Evolutionary conservation across 2,888 invertebrate genomes (phyloP), one percentile per base, ranked within the genome.

Genomic region (Drosophila dives): DNA sequence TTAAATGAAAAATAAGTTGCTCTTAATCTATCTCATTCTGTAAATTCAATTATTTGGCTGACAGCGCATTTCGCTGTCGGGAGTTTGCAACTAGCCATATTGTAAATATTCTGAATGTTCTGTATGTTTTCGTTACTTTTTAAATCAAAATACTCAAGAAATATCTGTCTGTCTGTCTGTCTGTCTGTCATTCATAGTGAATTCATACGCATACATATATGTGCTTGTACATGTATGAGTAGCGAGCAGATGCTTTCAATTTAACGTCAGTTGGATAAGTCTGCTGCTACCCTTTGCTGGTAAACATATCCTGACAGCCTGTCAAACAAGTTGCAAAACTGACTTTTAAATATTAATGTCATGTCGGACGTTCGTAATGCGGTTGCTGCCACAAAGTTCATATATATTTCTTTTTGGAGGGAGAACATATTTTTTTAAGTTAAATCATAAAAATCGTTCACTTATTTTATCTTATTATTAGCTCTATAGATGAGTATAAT

Each of bases 331-430:
- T 83, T 81, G 73, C 75, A 81, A 77, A 83, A 79, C 84, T 83
- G 83, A 81, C 83, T 85, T 81, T 83, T 83, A 84, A 86, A 86
- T 84, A 81, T 86, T 86, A 86, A 86, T 83, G 86, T 81, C 72
- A 69, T 62, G 77, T 74, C 48, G 77, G 77, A 77, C 77, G 70
- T 61, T 70, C 20, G 50, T 61, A 74, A 70, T 65, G 49, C 60
- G 65, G 48, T 74, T 55, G 71, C 61, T 76, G 72, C 58, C 64
- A 76, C 58, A 38, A 61, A 61, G 36, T 62, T 63, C 33, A 45
- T 51, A 38, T 49, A 59, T 64, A 59, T 70, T 64, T 75, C 48
- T 74, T 73, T 60, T 59, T 49, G 40, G 58, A 17, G 20, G 29
- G 26, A 12, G 32, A 64, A 40, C 29, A 20, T 56, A 34, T 38